phyloP scores from a whole-genome alignment of 1,140 invertebrate genomes.

The Hestina assimilis region DNA sequence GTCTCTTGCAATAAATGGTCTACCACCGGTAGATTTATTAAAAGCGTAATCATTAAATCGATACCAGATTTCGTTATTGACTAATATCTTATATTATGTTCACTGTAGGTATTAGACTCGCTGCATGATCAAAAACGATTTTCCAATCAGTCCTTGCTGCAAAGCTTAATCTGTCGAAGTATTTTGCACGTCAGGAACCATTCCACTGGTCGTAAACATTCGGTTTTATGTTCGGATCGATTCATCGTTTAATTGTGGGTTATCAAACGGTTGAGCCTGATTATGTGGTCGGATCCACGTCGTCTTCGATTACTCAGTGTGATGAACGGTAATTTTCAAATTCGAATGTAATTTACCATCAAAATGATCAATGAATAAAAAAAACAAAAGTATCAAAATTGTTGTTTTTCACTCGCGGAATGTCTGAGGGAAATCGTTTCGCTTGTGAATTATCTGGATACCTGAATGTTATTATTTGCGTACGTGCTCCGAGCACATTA shows the following conservation, averaged over 20 bases:
- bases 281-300: conserved; percentile 7
- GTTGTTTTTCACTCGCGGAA: conserved; percentile 5
- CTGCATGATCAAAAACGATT: background rate
- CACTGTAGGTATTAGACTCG: background rate
- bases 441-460: conserved; percentile 14
- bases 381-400: conserved; percentile 16
- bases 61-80: background rate
- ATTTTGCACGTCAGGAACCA: conserved; percentile 16
- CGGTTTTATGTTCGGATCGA: conserved; percentile 20
- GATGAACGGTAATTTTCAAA: conserved; percentile 26
- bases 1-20: too few species aligned
- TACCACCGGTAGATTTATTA: too few species aligned
- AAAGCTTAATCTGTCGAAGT: conserved; percentile 3
- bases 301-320: conserved; percentile 26
- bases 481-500: conserved; percentile 24
- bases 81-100: background rate
- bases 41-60: too few species aligned
- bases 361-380: conserved; percentile 18
- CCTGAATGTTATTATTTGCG: conserved; percentile 15
- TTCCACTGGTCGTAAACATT: conserved; percentile 21
- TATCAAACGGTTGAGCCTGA: conserved; percentile 25
- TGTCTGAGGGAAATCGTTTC: conserved; percentile 21
- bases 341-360: conserved; percentile 24
- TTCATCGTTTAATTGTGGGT: conserved; percentile 28
- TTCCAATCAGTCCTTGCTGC: conserved; percentile 10